phyloP scores from a whole-genome alignment of 2,888 invertebrate genomes.

The Dorcus parallelipipedus region DNA sequence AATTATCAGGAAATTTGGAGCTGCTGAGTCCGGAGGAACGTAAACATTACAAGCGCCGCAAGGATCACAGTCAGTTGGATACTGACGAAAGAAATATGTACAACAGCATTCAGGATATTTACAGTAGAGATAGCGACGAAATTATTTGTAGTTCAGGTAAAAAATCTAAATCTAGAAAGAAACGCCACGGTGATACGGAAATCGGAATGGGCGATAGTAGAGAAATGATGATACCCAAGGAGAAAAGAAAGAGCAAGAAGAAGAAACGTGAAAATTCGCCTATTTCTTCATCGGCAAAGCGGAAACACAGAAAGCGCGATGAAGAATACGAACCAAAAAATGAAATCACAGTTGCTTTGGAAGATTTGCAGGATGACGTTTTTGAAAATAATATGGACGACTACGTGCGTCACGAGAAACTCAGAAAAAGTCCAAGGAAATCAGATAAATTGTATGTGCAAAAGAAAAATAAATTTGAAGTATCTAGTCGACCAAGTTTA shows the following conservation, averaged over 20 bases:
- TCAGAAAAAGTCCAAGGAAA: slow-evolving; percentile 41
- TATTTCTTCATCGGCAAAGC: slow-evolving; percentile 33
- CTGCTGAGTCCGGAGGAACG: slow-evolving; percentile 48
- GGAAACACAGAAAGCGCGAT: slow-evolving; percentile 44
- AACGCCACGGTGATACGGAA: slow-evolving; percentile 36
- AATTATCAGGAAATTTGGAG: slow-evolving; percentile 47
- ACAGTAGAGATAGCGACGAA: slow-evolving; percentile 41
- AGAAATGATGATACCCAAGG: slow-evolving; percentile 50
- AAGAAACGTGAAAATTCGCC: slow-evolving; percentile 43
- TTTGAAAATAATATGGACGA: slow-evolving; percentile 44
- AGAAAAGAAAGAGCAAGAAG: slow-evolving; percentile 47
- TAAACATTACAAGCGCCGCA: slow-evolving; percentile 43
- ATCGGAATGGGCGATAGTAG: slow-evolving; percentile 41
- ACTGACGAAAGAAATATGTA: slow-evolving; percentile 46
- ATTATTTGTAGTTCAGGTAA: slow-evolving; percentile 38
- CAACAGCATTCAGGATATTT: slow-evolving; percentile 45
- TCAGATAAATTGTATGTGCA: slow-evolving; percentile 47
- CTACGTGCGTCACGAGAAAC: slow-evolving; percentile 33
- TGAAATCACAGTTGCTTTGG: slow-evolving; percentile 46
- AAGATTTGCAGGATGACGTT: slow-evolving; percentile 50
- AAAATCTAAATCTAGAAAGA: slow-evolving; percentile 46
- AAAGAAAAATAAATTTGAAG: slow-evolving; percentile 46
- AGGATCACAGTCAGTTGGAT: slow-evolving; percentile 43
- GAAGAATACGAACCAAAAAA: slow-evolving; percentile 44
- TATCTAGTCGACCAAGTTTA: slow-evolving; percentile 28